Evolutionary conservation across 2,888 invertebrate genomes (phyloP).

Genomic region (Yponomeuta evonymella): DNA sequence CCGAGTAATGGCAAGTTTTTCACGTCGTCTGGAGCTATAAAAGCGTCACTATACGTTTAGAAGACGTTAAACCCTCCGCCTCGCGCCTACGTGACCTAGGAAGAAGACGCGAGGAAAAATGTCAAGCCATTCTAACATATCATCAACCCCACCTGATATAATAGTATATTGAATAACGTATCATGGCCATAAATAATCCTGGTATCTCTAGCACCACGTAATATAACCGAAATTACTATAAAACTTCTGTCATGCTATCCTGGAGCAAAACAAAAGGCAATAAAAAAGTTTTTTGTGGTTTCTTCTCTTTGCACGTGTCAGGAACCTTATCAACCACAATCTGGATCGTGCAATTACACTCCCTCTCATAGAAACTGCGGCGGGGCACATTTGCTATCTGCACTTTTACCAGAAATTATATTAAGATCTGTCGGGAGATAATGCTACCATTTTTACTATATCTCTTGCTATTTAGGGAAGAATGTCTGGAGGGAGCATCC

Average conservation of each 20-base stretch:
- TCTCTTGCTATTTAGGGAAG: conserved; percentile 36
- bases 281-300: conserved; percentile 49
- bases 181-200: conserved; percentile 33
- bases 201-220: conserved; percentile 15
- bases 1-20: neutral
- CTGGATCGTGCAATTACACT: conserved; percentile 67
- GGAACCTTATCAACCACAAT: conserved; percentile 65
- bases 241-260: conserved; percentile 34
- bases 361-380: conserved; percentile 60
- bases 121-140: conserved; percentile 35
- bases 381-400: conserved; percentile 66
- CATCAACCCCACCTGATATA: conserved; percentile 26
- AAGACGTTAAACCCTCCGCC: conserved; percentile 38
- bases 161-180: conserved; percentile 40
- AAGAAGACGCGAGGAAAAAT: conserved; percentile 30
- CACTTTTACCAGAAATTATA: conserved; percentile 69
- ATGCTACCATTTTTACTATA: conserved; percentile 61
- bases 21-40: neutral
- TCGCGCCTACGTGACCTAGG: conserved; percentile 23
- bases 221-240: conserved; percentile 27
- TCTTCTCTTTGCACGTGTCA: conserved; percentile 28
- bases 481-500: conserved; percentile 45
- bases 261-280: conserved; percentile 39
- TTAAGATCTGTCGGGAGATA: conserved; percentile 67
- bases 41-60: conserved; percentile 22